Evolutionary conservation across 2,888 invertebrate genomes (phyloP).

Genomic region (Boloria euphrosyne): DNA sequence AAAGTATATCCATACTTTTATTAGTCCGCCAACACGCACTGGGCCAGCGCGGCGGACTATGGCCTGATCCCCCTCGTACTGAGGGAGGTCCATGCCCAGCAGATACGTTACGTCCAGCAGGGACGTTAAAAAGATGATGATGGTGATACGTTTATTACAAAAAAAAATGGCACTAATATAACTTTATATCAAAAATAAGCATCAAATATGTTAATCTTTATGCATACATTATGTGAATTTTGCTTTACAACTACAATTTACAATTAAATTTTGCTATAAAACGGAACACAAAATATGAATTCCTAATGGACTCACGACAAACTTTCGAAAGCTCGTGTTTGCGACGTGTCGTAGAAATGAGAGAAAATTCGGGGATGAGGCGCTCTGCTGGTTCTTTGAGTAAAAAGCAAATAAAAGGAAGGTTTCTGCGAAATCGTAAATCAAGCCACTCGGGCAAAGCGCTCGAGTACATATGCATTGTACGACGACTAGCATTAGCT

Average conservation of each 20-base stretch:
- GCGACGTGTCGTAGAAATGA: slow-evolving; percentile 31
- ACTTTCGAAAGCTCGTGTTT: slow-evolving; percentile 1
- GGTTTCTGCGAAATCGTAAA: slow-evolving; percentile 52
- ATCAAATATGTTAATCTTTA: too few species aligned
- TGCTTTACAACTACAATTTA: not conserved
- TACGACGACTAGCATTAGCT: slow-evolving; percentile 9
- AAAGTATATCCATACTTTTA: too few species aligned
- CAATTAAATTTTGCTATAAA: not conserved
- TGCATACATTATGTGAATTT: not conserved
- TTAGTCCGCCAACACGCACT: too few species aligned
- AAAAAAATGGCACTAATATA: too few species aligned
- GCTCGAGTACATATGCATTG: slow-evolving; percentile 49
- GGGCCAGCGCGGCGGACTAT: too few species aligned
- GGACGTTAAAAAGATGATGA: too few species aligned
- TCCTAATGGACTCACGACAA: slow-evolving; percentile 9
- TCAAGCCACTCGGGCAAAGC: slow-evolving; percentile 50
- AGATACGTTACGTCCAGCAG: too few species aligned
- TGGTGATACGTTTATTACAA: too few species aligned
- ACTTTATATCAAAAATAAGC: too few species aligned
- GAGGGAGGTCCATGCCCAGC: too few species aligned
- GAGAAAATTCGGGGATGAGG: slow-evolving; percentile 39
- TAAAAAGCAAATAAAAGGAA: slow-evolving; percentile 52
- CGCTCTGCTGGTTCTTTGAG: slow-evolving; percentile 47
- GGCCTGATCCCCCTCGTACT: too few species aligned
- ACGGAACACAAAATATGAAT: not conserved